phyloP scores from a whole-genome alignment of 2,113 vertebrate species.

The Climacteris rufus region DNA sequence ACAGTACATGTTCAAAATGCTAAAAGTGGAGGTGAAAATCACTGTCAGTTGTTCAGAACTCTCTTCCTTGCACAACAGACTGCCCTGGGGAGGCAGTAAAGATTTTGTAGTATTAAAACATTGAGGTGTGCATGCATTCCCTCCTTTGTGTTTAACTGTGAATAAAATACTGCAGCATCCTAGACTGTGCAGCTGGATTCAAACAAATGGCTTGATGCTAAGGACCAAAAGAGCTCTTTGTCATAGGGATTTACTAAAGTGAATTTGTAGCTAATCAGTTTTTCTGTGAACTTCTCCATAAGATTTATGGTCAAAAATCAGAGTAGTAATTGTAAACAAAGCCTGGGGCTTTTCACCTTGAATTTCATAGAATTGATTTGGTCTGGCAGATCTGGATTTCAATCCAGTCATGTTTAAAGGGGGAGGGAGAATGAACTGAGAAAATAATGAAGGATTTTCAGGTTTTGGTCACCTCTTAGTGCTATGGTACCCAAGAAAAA shows the following conservation, averaged over 20 bases:
- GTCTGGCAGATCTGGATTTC: neutral
- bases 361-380: neutral
- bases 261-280: neutral
- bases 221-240: neutral
- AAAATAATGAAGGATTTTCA: neutral
- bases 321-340: neutral
- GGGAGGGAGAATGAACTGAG: neutral
- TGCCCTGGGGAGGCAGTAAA: neutral
- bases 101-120: neutral
- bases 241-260: neutral
- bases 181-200: neutral
- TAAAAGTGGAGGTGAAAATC: neutral
- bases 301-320: neutral
- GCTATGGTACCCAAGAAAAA: neutral
- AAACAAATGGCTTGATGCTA: neutral
- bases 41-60: neutral
- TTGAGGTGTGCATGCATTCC: rapidly evolving
- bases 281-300: neutral
- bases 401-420: neutral
- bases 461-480: neutral
- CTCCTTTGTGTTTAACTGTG: neutral
- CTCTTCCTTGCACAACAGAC: neutral
- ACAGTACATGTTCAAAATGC: neutral
- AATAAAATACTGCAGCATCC: neutral
- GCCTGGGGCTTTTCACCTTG: neutral